These are phyloP conservation scores for Pentalonia nigronervosa DNA, from an alignment of 1,140 invertebrate species.

Conservation along the genomic window DNA sequence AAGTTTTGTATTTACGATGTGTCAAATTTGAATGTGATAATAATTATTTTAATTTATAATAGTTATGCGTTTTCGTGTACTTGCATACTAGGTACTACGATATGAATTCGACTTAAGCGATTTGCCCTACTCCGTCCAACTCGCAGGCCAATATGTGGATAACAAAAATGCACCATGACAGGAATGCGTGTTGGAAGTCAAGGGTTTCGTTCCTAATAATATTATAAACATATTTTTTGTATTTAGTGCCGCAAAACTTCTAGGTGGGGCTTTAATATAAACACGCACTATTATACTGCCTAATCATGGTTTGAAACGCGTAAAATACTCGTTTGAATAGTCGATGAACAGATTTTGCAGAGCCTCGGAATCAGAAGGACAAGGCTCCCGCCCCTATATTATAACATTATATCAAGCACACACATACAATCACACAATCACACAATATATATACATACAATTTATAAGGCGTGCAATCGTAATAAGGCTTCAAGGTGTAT, in stretches of 20 bases:
- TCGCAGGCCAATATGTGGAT: not conserved
- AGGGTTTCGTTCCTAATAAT: not conserved
- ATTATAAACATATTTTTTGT: not conserved
- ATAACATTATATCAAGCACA: not conserved
- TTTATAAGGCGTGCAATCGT: not conserved
- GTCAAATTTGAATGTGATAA: not conserved
- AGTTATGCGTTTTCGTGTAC: not conserved
- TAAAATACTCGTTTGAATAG: too few relatives aligned
- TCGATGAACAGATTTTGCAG: not conserved
- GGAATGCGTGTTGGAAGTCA: not conserved
- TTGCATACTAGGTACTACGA: not conserved
- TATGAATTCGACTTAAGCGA: not conserved
- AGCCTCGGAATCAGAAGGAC: slow-evolving; percentile 12
- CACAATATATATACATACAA: not conserved
- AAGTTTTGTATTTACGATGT: not conserved
- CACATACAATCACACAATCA: not conserved
- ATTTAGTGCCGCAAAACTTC: not conserved
- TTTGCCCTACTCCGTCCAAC: not conserved
- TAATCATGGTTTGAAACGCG: not conserved
- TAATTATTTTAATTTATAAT: not conserved
- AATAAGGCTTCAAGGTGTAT: slow-evolving; percentile 3
- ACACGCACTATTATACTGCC: not conserved
- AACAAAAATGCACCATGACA: not conserved
- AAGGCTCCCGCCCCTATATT: slow-evolving; percentile 19
- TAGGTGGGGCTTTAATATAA: not conserved